These are phyloP conservation scores for Marmota flaviventris DNA, from an alignment of 2,113 vertebrate species.

Conservation along the genomic window DNA sequence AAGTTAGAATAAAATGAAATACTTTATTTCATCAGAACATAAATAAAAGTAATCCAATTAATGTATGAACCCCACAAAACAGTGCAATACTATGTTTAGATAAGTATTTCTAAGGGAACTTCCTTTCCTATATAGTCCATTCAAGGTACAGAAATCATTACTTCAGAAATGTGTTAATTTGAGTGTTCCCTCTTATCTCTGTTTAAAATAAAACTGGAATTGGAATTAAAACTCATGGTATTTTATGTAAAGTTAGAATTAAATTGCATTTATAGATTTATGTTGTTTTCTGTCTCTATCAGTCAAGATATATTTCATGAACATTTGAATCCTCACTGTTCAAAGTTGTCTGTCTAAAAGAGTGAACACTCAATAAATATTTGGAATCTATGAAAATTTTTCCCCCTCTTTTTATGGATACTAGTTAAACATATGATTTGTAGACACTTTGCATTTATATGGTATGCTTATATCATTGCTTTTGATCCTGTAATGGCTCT, in stretches of 20 bases:
- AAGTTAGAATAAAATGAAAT: not conserved
- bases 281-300: not conserved
- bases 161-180: not conserved
- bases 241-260: slow-evolving; percentile 12
- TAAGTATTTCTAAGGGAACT: not conserved
- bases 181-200: not conserved
- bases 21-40: not conserved
- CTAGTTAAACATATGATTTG: not conserved
- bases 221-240: not conserved
- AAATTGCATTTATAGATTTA: not conserved
- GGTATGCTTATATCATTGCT: not conserved
- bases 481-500: not conserved
- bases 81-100: not conserved
- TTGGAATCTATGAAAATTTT: not conserved
- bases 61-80: not conserved
- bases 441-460: not conserved
- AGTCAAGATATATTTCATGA: not conserved
- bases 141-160: not conserved
- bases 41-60: not conserved
- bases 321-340: not conserved
- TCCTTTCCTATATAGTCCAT: not conserved
- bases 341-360: not conserved
- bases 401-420: not conserved
- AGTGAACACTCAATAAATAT: not conserved
- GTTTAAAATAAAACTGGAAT: not conserved